Base-by-base conservation (phyloP, 2,113 vertebrate genomes). In the Rhinogobius similis region DNA sequence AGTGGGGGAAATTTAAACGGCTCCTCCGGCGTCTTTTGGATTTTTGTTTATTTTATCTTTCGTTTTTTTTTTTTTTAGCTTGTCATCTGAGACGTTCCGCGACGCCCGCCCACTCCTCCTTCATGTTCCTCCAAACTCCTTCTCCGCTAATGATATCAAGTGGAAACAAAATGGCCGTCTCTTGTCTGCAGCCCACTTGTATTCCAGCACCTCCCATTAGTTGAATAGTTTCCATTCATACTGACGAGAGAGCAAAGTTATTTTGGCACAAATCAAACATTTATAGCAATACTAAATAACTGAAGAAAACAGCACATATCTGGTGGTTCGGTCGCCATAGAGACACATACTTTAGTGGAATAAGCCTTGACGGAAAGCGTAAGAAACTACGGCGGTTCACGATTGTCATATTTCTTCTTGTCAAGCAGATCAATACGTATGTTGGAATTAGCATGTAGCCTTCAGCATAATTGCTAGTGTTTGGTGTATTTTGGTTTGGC, bases 141-240 rank as follows among this genome's bases (percentile, higher is more conserved):
- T 53, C 23, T 73, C 78, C 53, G 55, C 82, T 91, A 86, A 89
- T 79, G 88, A 86, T 83, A 84, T 82, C 75, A 72, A 81, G 77
- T 82, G 76, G 74, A 80, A 81, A 88, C 83, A 88, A 89, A 90
- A 88, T 84, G 84, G 73, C 80, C 79, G 82, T 80, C 81, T 62
- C 58, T 20, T 20, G 44, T 20, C 5, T 39, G 82, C 83, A 77
- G 80, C 80, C 84, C 76, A 70, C 81, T 79, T 78, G 58, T 73
- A 74, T 50, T 20, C 46, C 46, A n/a, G 46, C 20, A 5, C 18
- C 52, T 53, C 52, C 23, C 52, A 5, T 24, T 24, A 24, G 52
- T 12, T 13, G 9, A 1, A 5, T 0, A 23, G 52, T 53, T 53
- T 53, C 52, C 52, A 5, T 23, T 53, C 11, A 23, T 53, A 24